These are phyloP conservation scores for Uria lomvia DNA, from an alignment of 2,113 vertebrate species.

Conservation along the genomic window DNA sequence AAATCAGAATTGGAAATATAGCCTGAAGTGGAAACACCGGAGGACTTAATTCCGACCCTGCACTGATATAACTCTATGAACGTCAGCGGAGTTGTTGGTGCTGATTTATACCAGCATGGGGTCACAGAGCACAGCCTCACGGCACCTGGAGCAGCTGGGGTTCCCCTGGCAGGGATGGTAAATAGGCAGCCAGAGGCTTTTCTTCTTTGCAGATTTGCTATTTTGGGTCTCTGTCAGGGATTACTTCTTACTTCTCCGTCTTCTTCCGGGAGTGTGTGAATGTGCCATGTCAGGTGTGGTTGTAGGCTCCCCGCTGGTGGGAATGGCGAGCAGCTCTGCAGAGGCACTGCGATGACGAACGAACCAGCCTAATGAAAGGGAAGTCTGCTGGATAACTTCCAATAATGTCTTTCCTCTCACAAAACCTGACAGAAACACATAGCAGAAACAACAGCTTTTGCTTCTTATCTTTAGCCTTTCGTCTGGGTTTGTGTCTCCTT, in stretches of 20 bases:
- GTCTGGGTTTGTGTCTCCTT: background rate
- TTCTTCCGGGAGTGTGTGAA: background rate
- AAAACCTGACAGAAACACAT: background rate
- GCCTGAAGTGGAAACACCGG: background rate
- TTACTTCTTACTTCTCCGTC: background rate
- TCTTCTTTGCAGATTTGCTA: background rate
- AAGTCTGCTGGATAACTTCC: background rate
- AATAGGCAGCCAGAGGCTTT: background rate
- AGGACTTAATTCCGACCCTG: background rate
- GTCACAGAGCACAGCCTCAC: background rate
- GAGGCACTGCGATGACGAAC: rapidly evolving
- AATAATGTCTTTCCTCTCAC: background rate
- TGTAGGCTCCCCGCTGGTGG: rapidly evolving
- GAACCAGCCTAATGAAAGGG: background rate
- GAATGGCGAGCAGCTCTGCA: background rate
- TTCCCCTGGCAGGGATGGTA: background rate
- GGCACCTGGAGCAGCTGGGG: background rate
- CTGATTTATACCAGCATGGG: background rate
- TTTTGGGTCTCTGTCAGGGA: background rate
- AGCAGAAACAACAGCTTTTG: background rate
- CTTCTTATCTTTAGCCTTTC: background rate
- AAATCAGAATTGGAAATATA: background rate
- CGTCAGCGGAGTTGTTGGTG: background rate
- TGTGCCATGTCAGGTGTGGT: background rate
- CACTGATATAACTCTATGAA: background rate